Percentiles rank a stretch among this genome's conserved stretches.
Evolutionary conservation across 2,888 invertebrate genomes (phyloP).

Genomic region (Amiota mariae): DNA sequence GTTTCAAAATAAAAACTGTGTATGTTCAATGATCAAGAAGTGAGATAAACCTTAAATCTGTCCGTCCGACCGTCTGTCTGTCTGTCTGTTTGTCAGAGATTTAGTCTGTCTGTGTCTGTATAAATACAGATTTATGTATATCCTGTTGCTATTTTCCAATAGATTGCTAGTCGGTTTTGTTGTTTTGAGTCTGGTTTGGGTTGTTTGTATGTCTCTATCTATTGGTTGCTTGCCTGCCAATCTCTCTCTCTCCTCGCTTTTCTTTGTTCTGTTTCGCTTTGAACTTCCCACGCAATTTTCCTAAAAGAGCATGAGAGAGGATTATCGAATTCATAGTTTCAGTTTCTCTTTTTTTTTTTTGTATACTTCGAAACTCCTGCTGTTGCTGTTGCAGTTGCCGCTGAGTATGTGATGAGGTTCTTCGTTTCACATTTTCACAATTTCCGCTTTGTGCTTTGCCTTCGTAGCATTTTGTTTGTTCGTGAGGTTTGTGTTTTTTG

Average conservation of each 20-base stretch:
- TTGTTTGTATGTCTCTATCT: too few species aligned
- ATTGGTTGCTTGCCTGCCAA: background rate
- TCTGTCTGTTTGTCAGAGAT: background rate
- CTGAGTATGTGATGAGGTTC: constrained; percentile 39
- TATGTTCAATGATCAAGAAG: too few species aligned
- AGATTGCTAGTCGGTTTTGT: too few species aligned
- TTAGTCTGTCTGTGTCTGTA: too few species aligned
- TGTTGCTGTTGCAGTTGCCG: constrained; percentile 42
- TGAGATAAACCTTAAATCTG: background rate
- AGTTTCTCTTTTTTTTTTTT: background rate
- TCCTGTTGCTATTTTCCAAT: too few species aligned
- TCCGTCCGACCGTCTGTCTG: constrained; percentile 28
- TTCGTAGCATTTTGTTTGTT: constrained; percentile 44
- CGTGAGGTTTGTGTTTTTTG: background rate
- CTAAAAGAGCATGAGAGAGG: background rate
- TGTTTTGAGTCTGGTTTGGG: too few species aligned
- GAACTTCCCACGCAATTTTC: constrained; percentile 60
- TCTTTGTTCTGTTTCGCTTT: constrained; percentile 37
- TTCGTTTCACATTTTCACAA: constrained; percentile 44
- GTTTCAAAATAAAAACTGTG: too few species aligned
- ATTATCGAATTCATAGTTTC: too few species aligned
- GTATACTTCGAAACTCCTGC: background rate
- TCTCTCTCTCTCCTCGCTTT: constrained; percentile 34
- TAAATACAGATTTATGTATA: too few species aligned
- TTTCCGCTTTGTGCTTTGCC: constrained; percentile 60